Conservation (phyloP, 2,888 invertebrate genomes). For the Caenorhabditis sp. region DNA sequence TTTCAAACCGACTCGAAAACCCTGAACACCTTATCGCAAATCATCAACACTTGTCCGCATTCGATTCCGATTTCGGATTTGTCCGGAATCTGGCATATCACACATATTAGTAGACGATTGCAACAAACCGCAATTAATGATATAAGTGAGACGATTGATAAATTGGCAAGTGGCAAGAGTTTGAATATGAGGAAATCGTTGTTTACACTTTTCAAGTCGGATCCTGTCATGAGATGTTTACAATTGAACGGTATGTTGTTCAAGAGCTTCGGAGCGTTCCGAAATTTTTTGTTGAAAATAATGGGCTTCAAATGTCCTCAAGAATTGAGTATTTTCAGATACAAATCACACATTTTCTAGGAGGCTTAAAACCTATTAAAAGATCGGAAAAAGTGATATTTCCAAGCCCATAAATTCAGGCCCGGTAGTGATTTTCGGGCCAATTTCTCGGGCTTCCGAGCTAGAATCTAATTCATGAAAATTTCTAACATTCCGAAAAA, state of each 20-base stretch:
- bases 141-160: slow-evolving; percentile 30
- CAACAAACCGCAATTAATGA: slow-evolving; percentile 20
- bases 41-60: slow-evolving; percentile 29
- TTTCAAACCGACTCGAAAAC: slow-evolving; percentile 29
- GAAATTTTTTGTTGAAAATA: background rate
- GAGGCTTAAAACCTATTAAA: no score
- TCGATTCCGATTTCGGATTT: slow-evolving; percentile 16
- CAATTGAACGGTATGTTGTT: slow-evolving; percentile 26
- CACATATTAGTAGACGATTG: slow-evolving; percentile 27
- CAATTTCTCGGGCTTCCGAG: no score
- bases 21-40: slow-evolving; percentile 22
- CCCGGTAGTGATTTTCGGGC: no score
- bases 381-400: no score
- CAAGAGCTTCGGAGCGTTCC: no score
- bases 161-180: slow-evolving; percentile 20
- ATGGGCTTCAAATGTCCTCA: background rate
- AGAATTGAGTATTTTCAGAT: background rate
- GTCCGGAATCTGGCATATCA: slow-evolving; percentile 30
- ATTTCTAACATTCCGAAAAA: no score
- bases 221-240: slow-evolving; percentile 28
- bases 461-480: no score
- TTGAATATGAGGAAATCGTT: slow-evolving; percentile 28
- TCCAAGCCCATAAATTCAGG: no score
- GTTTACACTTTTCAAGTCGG: slow-evolving; percentile 21
- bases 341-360: no score